Base-by-base conservation (phyloP, 2,113 vertebrate species). In the Herpailurus yagouaroundi region DNA sequence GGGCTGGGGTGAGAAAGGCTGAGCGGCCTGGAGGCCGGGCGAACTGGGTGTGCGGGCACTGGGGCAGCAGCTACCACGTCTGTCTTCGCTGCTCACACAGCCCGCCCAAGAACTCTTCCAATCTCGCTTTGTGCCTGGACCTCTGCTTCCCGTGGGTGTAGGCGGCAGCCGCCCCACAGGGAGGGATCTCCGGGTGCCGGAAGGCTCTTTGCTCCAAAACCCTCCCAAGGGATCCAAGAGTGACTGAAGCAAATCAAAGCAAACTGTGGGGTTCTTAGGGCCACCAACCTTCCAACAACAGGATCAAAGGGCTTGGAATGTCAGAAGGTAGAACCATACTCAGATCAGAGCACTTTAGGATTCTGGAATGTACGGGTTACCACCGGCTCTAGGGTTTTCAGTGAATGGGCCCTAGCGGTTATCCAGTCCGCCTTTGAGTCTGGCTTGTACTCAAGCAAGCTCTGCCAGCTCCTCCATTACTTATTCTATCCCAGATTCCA, bases 41-140 rank as follows among this genome's bases (percentile, higher is more conserved):
- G 38, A 36, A 25, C 41, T n/a, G 18, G 63, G 19, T 4, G 14
- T 36, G 14, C 0, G 7, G 33, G 23, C 1, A 1, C 12, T 50
- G 0, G 66, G 31, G 21, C 8, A 41, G 71, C 0, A 36, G 91
- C 7, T 12, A 7, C 12, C 3, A 3, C 29, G 25, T 50, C 77
- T 50, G 38, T 80, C 13, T 77, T 60, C 7, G 3, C 12, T 2
- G 52, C 60, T 63, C 85, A 36, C 60, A 33, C 4, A 6, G 5
- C 14, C 45, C 5, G 10, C 8, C 64, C 85, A 52, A 64, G 41
- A 83, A 45, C 7, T 4, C 29, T 76, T 69, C 25, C 31, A 31
- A 57, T 80, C 36, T 36, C 63, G 33, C 31, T 76, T 80, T 63
- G 41, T 45, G 36, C 38, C 50, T 71, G 79, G 73, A 52, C 57